phyloP scores from a whole-genome alignment of 2,797 vertebrate genomes.

The Sarcophilus harrisii region DNA sequence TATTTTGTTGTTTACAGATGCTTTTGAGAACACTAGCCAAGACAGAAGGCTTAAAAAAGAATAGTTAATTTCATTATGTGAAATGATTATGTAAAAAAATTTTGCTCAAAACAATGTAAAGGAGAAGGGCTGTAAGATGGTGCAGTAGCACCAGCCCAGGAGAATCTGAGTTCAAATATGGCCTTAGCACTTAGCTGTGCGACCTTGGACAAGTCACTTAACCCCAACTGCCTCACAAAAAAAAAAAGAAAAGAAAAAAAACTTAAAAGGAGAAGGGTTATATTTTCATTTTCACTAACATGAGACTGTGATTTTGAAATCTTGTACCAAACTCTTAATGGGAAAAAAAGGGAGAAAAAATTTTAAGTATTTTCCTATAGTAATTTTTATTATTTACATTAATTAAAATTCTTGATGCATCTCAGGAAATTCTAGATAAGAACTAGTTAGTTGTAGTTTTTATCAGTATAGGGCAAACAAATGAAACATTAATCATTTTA shows the following conservation, averaged over 20 bases:
- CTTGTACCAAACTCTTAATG: background rate
- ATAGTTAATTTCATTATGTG: background rate
- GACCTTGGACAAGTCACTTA: no score
- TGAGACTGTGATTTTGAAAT: background rate
- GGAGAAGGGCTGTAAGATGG: no score
- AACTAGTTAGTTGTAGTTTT: background rate
- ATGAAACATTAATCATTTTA: background rate
- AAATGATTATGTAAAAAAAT: background rate
- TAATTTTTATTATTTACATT: background rate
- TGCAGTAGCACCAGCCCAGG: no score
- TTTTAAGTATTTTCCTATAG: rapidly evolving
- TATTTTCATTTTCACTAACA: background rate
- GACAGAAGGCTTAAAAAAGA: background rate
- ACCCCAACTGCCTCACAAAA: no score
- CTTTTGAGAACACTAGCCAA: background rate
- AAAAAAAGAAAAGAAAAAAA: background rate
- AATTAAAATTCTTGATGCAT: background rate
- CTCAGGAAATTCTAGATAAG: background rate
- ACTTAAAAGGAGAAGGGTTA: background rate
- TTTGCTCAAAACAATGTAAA: background rate
- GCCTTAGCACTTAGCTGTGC: no score
- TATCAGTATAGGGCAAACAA: background rate
- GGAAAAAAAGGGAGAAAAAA: background rate
- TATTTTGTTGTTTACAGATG: background rate
- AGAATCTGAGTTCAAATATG: no score